phyloP scores from a whole-genome alignment of 2,888 invertebrate genomes.

The Catocala sponsa region DNA sequence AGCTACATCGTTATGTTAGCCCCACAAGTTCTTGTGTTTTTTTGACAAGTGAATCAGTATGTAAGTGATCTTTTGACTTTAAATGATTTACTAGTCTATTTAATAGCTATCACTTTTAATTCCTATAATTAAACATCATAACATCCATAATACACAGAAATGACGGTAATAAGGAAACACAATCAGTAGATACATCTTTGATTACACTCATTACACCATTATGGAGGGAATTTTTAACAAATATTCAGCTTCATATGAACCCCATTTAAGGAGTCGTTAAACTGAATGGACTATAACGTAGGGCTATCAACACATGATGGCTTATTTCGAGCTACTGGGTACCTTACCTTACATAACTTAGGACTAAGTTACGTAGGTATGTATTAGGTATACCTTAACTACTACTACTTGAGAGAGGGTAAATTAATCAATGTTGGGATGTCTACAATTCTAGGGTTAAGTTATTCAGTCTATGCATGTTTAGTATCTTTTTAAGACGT shows the following conservation, averaged over 20 bases:
- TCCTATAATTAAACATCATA: no score
- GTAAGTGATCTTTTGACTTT: no score
- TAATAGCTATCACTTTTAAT: no score
- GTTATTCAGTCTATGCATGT: no score
- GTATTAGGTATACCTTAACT: background rate
- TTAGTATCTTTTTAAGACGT: no score
- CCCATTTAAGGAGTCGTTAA: conserved; percentile 54
- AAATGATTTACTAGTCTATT: no score
- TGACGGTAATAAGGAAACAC: conserved; percentile 21
- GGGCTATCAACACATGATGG: conserved; percentile 48
- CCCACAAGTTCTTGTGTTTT: no score
- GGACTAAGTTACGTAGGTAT: background rate
- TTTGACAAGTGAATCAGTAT: no score
- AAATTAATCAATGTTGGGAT: background rate
- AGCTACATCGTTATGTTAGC: no score
- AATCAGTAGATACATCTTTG: conserved; percentile 40
- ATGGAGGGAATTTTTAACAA: conserved; percentile 50
- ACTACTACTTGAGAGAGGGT: background rate
- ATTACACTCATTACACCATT: conserved; percentile 51
- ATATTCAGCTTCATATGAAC: conserved; percentile 31
- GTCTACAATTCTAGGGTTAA: no score
- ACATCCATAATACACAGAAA: background rate
- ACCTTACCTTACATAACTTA: conserved; percentile 25
- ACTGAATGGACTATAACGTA: conserved; percentile 50
- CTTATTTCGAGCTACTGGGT: conserved; percentile 42